Percentiles rank a stretch among this genome's conserved stretches.
phyloP scores from a whole-genome alignment of 2,888 invertebrate genomes.

The Caenorhabditis imperialis region DNA sequence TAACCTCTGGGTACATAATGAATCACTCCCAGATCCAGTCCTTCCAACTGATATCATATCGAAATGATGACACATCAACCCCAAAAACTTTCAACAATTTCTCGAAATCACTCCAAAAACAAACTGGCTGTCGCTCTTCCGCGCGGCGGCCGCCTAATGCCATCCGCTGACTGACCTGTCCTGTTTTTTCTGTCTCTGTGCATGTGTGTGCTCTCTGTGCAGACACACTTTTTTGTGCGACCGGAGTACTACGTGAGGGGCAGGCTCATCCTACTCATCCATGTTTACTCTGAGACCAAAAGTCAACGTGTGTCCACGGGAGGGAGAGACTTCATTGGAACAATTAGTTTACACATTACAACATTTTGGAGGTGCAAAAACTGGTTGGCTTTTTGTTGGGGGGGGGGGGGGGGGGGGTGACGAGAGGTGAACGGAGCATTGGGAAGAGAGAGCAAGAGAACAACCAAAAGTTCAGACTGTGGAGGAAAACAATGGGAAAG shows the following conservation, averaged over 20 bases:
- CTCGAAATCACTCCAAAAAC: slow-evolving; percentile 39
- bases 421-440: neutral
- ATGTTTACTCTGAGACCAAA: slow-evolving; percentile 47
- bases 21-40: too few species aligned
- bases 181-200: slow-evolving; percentile 44
- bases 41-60: slow-evolving; percentile 34
- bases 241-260: slow-evolving; percentile 48
- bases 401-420: too few species aligned
- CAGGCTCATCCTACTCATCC: slow-evolving; percentile 29
- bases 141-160: slow-evolving; percentile 30
- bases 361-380: neutral
- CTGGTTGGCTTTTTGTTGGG: too few species aligned
- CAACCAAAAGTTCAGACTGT: slow-evolving; percentile 11
- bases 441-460: slow-evolving; percentile 11
- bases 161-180: slow-evolving; percentile 39
- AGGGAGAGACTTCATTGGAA: slow-evolving; percentile 29
- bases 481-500: neutral
- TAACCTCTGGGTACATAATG: too few species aligned
- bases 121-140: slow-evolving; percentile 36
- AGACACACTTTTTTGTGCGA: slow-evolving; percentile 46
- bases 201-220: slow-evolving; percentile 29
- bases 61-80: slow-evolving; percentile 41
- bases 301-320: slow-evolving; percentile 37
- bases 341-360: slow-evolving; percentile 23
- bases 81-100: slow-evolving; percentile 47